Base-by-base conservation (phyloP, 2,113 vertebrate species). In the Neolamprologus cancellatus region DNA sequence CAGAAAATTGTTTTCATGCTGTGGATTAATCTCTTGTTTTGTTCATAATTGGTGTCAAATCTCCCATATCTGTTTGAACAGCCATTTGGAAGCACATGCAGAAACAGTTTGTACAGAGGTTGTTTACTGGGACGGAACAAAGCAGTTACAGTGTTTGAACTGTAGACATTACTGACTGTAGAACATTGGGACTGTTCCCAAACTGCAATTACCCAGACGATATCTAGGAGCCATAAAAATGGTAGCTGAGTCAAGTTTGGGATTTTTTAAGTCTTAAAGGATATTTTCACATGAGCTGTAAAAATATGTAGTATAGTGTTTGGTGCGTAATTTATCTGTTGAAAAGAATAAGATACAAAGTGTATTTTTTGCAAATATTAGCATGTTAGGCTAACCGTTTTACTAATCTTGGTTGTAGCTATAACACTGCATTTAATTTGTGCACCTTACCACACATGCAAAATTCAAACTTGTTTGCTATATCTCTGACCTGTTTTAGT, bases 21-120 rank as follows among this genome's bases (percentile, higher is more conserved):
- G 69, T n/a, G 78, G 87, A 83, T 79, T 88, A 85, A 90, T 91
- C 82, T 90, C 55, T 78, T 81, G 78, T 89, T 93, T 84, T 74
- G 90, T 74, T 87, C 88, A 59, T 93, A 91, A 91, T 90, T 85
- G 66, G 18, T 84, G 83, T 92, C 81, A 89, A 87, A 59, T 76
- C 2, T 6, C 48, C 71, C 61, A 17, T 92, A 90, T 91, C 86
- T 86, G 85, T 94, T 94, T 94, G 88, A 94, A 90, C 92, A 93
- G 92, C 78, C 50, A 91, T 85, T 91, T 93, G 88, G 92, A 91
- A 50, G 78, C 78, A 13, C 36, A 34, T 15, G 7, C 7, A 17
- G 54, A 74, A 87, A 18, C 8, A 20, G 88, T 91, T 94, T 90
- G 84, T 83, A 87, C 84, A 88, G 81, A 79, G 61, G 82, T 25